Evolutionary conservation across 23 tunicate species (phyloP), one percentile per base, ranked within the genome.

Genomic region (Styela clava): DNA sequence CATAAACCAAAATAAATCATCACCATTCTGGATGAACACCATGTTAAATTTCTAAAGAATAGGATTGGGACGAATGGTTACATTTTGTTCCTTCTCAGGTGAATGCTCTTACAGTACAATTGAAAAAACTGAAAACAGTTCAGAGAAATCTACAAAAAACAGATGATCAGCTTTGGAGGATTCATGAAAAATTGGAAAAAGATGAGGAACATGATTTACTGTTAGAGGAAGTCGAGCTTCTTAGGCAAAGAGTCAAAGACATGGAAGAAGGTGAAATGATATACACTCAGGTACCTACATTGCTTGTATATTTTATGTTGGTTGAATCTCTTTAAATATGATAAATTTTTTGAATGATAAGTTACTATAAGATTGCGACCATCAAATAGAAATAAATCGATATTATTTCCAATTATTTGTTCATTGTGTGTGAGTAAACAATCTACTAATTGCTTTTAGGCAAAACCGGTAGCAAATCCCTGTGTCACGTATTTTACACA

Each of bases 221-320:
- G 24, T 68, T 89, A 71, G 95, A 84, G 35, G 97, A 91, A 74
- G 90, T 91, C n/a, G 97, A 85, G 78, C 71, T 83, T 19, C 97
- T 91, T 27, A 65, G 97, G 31, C 82, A 86, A 37, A 91, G 89
- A 18, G 88, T 91, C 32, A 74, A 78, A n/a, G 90, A 72, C 20
- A 91, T 91, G 97, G 83, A 86, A 52, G 87, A 85, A 27, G 97
- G 90, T 24, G 97, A 91, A 78, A 82, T 85, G 64, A 83, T 91
- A 22, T 91, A 91, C 35, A 79, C 74, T 1, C 87, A 91, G 84
- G 97, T 91, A 74, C 18, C 69, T 12, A 31, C 22, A n/a, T 9
- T 18, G 71, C 22, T 67, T 23, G n/a, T 21, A 61, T 0, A 61
- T 21, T 21, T 0, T 0, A 56, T 56, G 20, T 56, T 18, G 63